Percentiles rank a stretch among this genome's conserved stretches.
Conservation (phyloP, 2,888 invertebrate species). For the Meghimatium bilineatum region DNA sequence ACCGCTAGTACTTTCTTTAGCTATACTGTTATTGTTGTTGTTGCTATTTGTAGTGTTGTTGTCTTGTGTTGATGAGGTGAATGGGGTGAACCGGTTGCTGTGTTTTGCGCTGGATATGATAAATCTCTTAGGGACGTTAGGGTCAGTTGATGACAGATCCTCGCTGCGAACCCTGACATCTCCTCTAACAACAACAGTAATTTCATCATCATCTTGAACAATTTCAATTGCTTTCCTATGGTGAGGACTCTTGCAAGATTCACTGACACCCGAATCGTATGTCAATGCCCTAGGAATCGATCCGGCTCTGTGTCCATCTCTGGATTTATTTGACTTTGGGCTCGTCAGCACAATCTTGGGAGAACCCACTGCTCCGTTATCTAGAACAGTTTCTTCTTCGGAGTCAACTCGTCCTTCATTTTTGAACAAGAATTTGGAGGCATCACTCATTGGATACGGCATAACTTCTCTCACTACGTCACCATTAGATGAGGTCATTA, state of each 20-base stretch:
- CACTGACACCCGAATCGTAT: conserved; percentile 25
- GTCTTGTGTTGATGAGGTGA: not conserved
- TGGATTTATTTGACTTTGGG: conserved; percentile 31
- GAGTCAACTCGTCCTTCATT: conserved; percentile 42
- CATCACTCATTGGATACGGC: not conserved
- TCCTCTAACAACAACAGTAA: conserved; percentile 58
- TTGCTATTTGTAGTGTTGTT: conserved; percentile 3
- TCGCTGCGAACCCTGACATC: conserved; percentile 55
- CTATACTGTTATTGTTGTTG: not conserved
- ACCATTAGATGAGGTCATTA: not conserved
- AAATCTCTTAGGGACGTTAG: conserved; percentile 46
- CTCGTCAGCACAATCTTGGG: conserved; percentile 58
- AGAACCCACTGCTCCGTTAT: conserved; percentile 55
- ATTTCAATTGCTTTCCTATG: conserved; percentile 55
- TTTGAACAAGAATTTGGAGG: conserved; percentile 36
- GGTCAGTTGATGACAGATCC: conserved; percentile 24
- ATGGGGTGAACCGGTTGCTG: not conserved
- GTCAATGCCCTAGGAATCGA: conserved; percentile 36
- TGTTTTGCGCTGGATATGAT: conserved; percentile 45
- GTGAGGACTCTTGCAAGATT: not conserved
- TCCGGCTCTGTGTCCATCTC: not conserved
- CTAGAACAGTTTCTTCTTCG: conserved; percentile 54
- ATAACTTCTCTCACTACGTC: not conserved
- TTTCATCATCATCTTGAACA: conserved; percentile 59
- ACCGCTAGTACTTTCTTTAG: not conserved